Conservation (phyloP, 2,888 invertebrate species). For the Myathropa florea region DNA sequence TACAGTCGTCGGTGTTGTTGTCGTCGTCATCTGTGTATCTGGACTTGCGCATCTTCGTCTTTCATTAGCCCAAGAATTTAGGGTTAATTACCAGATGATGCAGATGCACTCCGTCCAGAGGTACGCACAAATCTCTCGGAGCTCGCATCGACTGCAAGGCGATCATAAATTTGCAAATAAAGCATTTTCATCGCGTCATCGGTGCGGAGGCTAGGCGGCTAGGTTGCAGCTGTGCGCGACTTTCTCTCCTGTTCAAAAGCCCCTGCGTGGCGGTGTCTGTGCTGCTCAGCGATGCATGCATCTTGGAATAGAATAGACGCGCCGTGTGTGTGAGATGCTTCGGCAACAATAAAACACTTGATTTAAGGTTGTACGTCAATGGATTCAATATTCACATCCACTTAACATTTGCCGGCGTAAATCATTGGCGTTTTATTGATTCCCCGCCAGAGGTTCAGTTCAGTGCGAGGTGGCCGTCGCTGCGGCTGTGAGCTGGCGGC, state of each 20-base stretch:
- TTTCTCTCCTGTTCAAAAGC: conserved; percentile 36
- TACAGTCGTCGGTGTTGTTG: too few relatives aligned
- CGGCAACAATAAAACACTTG: conserved; percentile 56
- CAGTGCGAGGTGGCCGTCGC: too few relatives aligned
- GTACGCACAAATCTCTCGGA: conserved; percentile 7
- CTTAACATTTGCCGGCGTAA: conserved; percentile 52
- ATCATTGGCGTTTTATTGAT: conserved; percentile 56
- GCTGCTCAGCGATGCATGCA: conserved; percentile 43
- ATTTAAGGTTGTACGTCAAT: conserved; percentile 61
- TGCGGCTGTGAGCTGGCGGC: too few relatives aligned
- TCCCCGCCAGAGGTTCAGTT: too few relatives aligned
- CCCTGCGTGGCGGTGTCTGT: neutral
- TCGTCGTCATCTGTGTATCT: too few relatives aligned
- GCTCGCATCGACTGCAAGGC: conserved; percentile 42
- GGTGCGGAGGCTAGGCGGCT: too few relatives aligned
- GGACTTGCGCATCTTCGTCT: conserved; percentile 30
- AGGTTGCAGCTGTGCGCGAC: conserved; percentile 44
- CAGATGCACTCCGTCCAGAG: conserved; percentile 18
- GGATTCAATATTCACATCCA: conserved; percentile 60
- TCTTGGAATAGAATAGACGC: neutral
- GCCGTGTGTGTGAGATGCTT: too few relatives aligned
- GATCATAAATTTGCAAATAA: conserved; percentile 68
- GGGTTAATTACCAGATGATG: conserved; percentile 66
- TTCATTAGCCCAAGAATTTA: conserved; percentile 67
- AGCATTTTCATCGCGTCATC: conserved; percentile 50